These are phyloP conservation scores for Pectinophora gossypiella DNA, from an alignment of 1,140 invertebrate genomes.

Conservation along the genomic window DNA sequence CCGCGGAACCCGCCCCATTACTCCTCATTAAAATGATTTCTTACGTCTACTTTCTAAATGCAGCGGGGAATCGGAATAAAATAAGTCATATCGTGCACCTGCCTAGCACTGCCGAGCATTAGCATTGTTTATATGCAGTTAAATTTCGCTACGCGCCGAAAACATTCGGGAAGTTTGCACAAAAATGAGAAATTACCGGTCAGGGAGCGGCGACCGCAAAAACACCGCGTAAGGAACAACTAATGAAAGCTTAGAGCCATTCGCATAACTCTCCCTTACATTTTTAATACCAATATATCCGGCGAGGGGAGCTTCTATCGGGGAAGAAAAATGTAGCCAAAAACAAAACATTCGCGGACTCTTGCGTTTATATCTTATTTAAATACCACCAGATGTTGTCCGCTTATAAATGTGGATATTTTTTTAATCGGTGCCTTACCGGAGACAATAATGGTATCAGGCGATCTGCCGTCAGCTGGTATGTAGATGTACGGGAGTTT, in stretches of 20 bases:
- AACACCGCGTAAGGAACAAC: slow-evolving; percentile 68
- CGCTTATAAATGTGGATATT: slow-evolving; percentile 70
- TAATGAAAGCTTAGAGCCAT: slow-evolving; percentile 75
- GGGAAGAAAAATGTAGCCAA: slow-evolving; percentile 51
- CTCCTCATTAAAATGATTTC: slow-evolving; percentile 50
- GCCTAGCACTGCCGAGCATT: slow-evolving; percentile 50
- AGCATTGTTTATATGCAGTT: slow-evolving; percentile 74
- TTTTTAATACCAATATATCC: slow-evolving; percentile 75
- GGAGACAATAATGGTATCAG: slow-evolving; percentile 70
- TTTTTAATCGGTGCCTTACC: slow-evolving; percentile 71
- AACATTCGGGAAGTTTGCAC: slow-evolving; percentile 59
- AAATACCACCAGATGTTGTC: slow-evolving; percentile 68
- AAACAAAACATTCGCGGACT: slow-evolving; percentile 62
- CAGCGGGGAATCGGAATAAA: slow-evolving; percentile 51
- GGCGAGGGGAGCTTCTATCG: slow-evolving; percentile 53
- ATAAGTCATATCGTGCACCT: slow-evolving; percentile 65
- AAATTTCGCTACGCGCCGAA: slow-evolving; percentile 51
- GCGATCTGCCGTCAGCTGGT: slow-evolving; percentile 71
- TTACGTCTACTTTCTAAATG: slow-evolving; percentile 42
- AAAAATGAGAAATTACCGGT: slow-evolving; percentile 74
- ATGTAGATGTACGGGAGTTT: slow-evolving; percentile 63
- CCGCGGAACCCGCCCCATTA: slow-evolving; percentile 20
- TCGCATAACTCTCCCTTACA: slow-evolving; percentile 74
- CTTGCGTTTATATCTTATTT: slow-evolving; percentile 70
- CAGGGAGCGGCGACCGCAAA: slow-evolving; percentile 68